Conservation (phyloP, 53 echinoderm and acorn worm species). For the Holothuria leucospilota region DNA sequence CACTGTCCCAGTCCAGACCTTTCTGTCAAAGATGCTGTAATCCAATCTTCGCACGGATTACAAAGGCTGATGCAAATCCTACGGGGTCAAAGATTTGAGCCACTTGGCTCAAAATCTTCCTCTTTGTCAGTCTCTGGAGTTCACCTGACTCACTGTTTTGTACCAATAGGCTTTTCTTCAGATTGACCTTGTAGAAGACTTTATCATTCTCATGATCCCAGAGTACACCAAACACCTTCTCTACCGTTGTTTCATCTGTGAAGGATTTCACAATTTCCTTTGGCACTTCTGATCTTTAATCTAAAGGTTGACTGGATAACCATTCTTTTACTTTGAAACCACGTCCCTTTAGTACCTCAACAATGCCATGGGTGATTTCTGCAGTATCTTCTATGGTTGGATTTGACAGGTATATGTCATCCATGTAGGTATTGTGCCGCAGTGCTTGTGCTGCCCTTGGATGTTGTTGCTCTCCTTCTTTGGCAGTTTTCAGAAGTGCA, state of each 20-base stretch:
- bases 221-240: slow-evolving; percentile 57
- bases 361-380: no score
- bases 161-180: not conserved
- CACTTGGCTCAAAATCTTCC: slow-evolving; percentile 43
- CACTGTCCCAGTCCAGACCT: slow-evolving; percentile 28
- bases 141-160: not conserved
- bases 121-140: slow-evolving; percentile 35
- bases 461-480: no score
- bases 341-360: no score
- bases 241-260: not conserved
- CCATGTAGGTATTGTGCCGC: no score
- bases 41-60: slow-evolving; percentile 45
- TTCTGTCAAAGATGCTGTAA: slow-evolving; percentile 35
- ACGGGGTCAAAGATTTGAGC: slow-evolving; percentile 53
- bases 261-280: no score
- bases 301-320: no score
- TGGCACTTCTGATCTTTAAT: no score
- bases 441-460: no score
- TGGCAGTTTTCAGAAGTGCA: no score
- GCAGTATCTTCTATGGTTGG: no score
- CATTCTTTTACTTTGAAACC: no score
- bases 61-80: slow-evolving; percentile 40
- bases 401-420: no score
- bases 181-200: slow-evolving; percentile 53
- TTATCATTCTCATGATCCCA: slow-evolving; percentile 50